Conservation (phyloP, 2,797 vertebrate species). For the Chloroceryle amazona region DNA sequence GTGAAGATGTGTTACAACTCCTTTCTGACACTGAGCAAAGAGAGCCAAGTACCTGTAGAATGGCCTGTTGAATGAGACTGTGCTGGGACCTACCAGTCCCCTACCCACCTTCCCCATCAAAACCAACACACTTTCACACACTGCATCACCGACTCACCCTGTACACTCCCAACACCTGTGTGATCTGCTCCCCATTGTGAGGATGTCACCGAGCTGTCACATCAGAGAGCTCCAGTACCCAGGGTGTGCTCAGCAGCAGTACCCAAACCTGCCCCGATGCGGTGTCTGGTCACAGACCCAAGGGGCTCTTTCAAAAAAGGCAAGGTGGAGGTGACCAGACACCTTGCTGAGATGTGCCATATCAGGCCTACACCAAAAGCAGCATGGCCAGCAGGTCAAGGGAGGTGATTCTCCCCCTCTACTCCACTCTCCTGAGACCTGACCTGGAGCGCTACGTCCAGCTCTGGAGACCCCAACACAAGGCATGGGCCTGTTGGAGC, state of each 20-base stretch:
- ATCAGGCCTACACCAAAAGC: not conserved
- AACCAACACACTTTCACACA: rapidly evolving
- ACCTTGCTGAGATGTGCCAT: not conserved
- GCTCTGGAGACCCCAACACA: too few relatives aligned
- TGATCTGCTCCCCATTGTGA: not conserved
- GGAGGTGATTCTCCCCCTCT: too few relatives aligned
- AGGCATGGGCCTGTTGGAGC: too few relatives aligned
- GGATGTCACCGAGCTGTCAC: rapidly evolving
- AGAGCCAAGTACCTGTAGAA: not conserved
- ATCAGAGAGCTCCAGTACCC: not conserved
- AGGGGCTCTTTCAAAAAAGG: not conserved
- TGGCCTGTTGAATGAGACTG: rapidly evolving
- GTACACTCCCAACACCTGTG: rapidly evolving
- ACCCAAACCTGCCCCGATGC: not conserved
- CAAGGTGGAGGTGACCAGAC: not conserved
- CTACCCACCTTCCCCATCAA: not conserved
- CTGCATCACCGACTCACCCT: rapidly evolving
- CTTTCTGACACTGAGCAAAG: not conserved
- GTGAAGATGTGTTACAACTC: not conserved
- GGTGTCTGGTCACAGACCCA: not conserved
- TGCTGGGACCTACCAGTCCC: not conserved
- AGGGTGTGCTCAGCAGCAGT: not conserved
- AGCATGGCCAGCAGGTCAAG: too few relatives aligned
- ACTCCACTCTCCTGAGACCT: too few relatives aligned
- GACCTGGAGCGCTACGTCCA: too few relatives aligned